Evolutionary conservation across 2,888 invertebrate species (phyloP).

Genomic region (Myathropa florea): DNA sequence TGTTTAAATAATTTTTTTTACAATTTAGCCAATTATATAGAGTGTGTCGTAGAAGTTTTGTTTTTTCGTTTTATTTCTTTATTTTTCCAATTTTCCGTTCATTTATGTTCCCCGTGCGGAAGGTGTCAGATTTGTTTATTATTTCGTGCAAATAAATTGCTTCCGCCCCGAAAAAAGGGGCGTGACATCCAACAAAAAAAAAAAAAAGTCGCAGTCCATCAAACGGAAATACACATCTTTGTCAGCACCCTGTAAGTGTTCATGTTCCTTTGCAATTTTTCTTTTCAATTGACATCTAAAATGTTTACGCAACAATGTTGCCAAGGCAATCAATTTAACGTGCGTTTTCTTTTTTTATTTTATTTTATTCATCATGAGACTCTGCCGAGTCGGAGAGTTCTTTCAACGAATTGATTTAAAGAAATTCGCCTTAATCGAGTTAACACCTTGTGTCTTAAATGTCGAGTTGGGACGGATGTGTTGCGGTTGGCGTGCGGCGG

Average conservation of each 20-base stretch:
- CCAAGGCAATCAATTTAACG: background rate
- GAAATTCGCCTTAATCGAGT: constrained; percentile 19
- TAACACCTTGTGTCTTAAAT: constrained; percentile 33
- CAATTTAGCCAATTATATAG: constrained; percentile 38
- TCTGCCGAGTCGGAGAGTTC: background rate
- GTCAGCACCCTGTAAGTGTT: constrained; percentile 43
- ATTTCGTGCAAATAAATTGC: constrained; percentile 21
- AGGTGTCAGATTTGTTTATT: constrained; percentile 10
- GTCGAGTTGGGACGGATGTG: background rate
- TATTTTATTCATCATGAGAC: constrained; percentile 1
- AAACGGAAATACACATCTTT: background rate
- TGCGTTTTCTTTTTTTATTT: background rate
- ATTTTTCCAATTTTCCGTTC: background rate
- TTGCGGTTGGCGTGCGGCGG: background rate
- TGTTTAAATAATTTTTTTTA: background rate
- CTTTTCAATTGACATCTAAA: background rate
- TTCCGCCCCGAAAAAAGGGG: background rate
- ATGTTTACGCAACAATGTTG: constrained; percentile 9
- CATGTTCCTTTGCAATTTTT: background rate
- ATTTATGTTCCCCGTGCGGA: background rate
- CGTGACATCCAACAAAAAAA: background rate
- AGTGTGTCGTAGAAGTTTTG: constrained; percentile 9
- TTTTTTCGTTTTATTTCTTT: background rate
- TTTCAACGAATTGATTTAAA: constrained; percentile 11
- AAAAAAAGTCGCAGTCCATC: background rate